Conservation (phyloP, 2,797 vertebrate genomes). For the Mormyrus proboscirostris region DNA sequence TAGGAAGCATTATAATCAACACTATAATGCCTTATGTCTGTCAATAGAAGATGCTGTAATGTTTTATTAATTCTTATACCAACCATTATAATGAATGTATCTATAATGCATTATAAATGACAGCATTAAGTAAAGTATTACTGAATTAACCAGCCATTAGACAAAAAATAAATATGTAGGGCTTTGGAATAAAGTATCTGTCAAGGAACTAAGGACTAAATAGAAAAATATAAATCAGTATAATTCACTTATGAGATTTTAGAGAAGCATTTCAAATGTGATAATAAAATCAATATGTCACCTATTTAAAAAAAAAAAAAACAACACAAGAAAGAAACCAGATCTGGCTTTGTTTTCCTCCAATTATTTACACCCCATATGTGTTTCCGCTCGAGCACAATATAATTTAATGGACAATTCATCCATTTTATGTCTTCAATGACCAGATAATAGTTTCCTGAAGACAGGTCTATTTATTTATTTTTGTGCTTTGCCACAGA, state of each 20-base stretch:
- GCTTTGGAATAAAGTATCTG: background rate
- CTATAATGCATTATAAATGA: background rate
- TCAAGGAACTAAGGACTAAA: constrained; percentile 9
- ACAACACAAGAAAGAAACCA: background rate
- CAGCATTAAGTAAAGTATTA: background rate
- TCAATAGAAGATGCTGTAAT: background rate
- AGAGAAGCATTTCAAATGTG: background rate
- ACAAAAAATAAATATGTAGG: background rate
- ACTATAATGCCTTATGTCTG: background rate
- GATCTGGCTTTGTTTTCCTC: background rate
- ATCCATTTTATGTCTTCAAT: background rate
- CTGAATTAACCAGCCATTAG: background rate
- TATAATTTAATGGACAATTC: constrained; percentile 11
- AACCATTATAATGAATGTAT: background rate
- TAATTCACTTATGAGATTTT: background rate
- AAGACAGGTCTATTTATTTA: background rate
- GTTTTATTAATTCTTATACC: background rate
- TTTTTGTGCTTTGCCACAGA: background rate
- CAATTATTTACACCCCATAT: background rate
- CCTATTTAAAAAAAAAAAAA: background rate
- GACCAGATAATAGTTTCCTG: background rate
- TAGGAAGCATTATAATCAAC: background rate
- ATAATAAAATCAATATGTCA: background rate
- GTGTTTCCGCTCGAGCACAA: background rate
- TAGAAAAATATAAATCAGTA: background rate